Conservation (phyloP, 2,888 invertebrate genomes). For the Polia nebulosa region DNA sequence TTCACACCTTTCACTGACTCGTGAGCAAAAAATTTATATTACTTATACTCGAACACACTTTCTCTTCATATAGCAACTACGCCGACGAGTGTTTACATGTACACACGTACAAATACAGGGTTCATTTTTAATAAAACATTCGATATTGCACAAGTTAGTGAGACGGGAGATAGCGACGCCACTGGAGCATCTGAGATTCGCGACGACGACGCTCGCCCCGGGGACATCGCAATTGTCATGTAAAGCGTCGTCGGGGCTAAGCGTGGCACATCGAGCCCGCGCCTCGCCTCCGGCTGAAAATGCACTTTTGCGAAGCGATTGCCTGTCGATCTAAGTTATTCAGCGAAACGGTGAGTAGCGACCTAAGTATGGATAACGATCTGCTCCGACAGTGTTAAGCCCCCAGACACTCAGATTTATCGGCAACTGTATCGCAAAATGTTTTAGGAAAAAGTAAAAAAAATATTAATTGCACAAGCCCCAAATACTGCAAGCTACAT, state of each 20-base stretch:
- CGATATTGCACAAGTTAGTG: conserved; percentile 72
- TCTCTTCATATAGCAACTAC: conserved; percentile 55
- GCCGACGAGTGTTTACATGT: conserved; percentile 38
- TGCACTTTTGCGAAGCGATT: conserved; percentile 89
- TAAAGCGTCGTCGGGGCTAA: conserved; percentile 83
- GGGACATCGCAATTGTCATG: conserved; percentile 89
- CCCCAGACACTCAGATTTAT: conserved; percentile 56
- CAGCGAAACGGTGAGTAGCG: conserved; percentile 76
- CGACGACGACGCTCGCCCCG: conserved; percentile 76
- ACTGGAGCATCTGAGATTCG: conserved; percentile 76
- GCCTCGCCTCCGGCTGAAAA: conserved; percentile 87
- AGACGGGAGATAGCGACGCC: conserved; percentile 73
- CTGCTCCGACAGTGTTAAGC: conserved; percentile 71
- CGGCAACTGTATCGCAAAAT: conserved; percentile 35
- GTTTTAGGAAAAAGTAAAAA: conserved; percentile 3
- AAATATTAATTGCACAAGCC: not conserved
- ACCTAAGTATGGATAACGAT: conserved; percentile 84
- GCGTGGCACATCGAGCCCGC: conserved; percentile 76
- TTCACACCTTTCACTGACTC: conserved; percentile 80
- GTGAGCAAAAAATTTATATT: conserved; percentile 66
- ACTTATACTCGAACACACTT: conserved; percentile 70
- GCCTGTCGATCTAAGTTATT: conserved; percentile 87
- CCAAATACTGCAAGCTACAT: not conserved
- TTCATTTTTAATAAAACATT: conserved; percentile 70
- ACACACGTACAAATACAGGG: conserved; percentile 38